Percentiles rank a stretch among this genome's conserved stretches.
phyloP scores from a whole-genome alignment of 2,797 vertebrate species.

The Halcyon smyrnensis region DNA sequence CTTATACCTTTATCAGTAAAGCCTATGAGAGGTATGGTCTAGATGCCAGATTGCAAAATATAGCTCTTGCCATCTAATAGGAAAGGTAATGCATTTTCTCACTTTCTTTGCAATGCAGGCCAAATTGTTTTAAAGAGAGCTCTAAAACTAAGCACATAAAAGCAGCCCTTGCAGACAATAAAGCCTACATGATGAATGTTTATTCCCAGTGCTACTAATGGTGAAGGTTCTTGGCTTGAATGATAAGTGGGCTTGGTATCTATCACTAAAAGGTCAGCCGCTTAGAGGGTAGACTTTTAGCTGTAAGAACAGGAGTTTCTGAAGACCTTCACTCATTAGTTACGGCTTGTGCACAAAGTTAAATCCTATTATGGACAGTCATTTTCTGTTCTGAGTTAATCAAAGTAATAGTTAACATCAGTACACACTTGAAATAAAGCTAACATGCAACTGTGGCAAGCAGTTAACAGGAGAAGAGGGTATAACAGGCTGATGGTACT shows the following conservation, averaged over 20 bases:
- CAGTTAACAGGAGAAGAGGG: background rate
- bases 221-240: constrained; percentile 20
- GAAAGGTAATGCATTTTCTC: constrained; percentile 13
- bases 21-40: background rate
- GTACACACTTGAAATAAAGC: background rate
- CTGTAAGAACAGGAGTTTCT: background rate
- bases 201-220: constrained; percentile 10
- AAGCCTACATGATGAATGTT: constrained; percentile 27
- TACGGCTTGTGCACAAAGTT: background rate
- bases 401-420: background rate
- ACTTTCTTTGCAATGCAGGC: constrained; percentile 4
- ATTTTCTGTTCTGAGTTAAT: background rate
- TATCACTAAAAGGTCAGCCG: constrained; percentile 14
- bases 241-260: background rate
- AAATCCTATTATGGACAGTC: background rate
- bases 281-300: constrained; percentile 1
- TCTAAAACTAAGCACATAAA: constrained; percentile 40
- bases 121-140: constrained; percentile 37
- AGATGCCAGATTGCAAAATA: background rate
- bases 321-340: background rate
- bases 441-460: background rate
- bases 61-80: background rate
- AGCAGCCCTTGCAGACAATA: constrained; percentile 35
- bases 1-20: background rate
- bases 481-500: background rate